These are phyloP conservation scores for Drosophila mercatorum DNA, from an alignment of 2,888 invertebrate genomes.

Conservation along the genomic window DNA sequence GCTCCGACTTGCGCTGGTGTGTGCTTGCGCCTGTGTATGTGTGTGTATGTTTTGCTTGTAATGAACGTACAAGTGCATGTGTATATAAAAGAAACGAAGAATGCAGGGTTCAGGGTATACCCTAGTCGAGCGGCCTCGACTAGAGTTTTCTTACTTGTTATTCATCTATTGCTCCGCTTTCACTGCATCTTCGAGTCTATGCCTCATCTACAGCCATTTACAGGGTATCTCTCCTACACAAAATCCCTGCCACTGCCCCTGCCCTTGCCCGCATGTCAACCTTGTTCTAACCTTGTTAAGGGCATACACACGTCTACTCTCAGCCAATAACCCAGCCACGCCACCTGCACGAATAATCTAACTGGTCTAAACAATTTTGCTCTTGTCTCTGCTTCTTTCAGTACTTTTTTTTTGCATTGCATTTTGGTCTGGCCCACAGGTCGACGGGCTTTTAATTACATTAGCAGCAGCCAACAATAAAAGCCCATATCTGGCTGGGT, in stretches of 20 bases:
- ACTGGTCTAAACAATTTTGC: slow-evolving; percentile 10
- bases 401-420: background rate
- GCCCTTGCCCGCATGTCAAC: background rate
- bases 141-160: too few relatives aligned
- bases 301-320: background rate
- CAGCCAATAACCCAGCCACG: background rate
- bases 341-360: slow-evolving; percentile 3
- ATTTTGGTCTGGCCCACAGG: slow-evolving; percentile 61
- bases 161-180: too few relatives aligned
- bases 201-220: background rate
- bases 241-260: background rate
- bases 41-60: too few relatives aligned
- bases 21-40: too few relatives aligned
- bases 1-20: too few relatives aligned
- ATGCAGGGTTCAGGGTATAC: too few relatives aligned
- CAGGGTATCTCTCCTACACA: slow-evolving; percentile 18
- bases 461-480: slow-evolving; percentile 65
- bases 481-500: slow-evolving; percentile 37
- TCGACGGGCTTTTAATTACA: slow-evolving; percentile 72
- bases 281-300: slow-evolving; percentile 35
- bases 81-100: too few relatives aligned
- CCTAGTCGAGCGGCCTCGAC: too few relatives aligned
- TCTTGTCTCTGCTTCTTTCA: background rate
- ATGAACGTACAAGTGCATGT: too few relatives aligned
- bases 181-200: background rate